These are phyloP conservation scores for Caracal caracal DNA, from an alignment of 2,113 vertebrate genomes.

Conservation along the genomic window DNA sequence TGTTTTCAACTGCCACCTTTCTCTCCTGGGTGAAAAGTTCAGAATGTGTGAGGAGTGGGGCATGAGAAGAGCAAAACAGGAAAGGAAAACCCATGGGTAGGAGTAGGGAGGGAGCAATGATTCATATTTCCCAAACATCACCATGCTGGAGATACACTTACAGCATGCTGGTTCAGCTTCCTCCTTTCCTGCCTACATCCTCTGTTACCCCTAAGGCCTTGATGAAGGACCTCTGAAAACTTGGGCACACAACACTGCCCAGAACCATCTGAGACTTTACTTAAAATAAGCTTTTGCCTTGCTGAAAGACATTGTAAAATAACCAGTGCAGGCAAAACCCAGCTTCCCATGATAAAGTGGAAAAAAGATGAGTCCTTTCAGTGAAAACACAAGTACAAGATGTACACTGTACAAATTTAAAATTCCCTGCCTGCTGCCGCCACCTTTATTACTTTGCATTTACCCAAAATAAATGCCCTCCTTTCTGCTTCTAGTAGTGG, in stretches of 20 bases:
- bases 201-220: not conserved
- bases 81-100: not conserved
- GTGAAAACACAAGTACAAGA: not conserved
- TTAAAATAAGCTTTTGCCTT: not conserved
- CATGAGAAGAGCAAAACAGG: not conserved
- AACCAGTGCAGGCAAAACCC: not conserved
- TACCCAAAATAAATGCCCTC: not conserved
- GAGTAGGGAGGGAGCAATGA: not conserved
- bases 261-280: not conserved
- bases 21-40: not conserved
- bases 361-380: not conserved
- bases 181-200: not conserved
- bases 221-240: not conserved
- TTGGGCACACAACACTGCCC: not conserved
- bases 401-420: not conserved
- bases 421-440: not conserved
- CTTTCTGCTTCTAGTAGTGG: not conserved
- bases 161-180: not conserved
- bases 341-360: not conserved
- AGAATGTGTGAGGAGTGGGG: not conserved
- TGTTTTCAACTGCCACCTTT: not conserved
- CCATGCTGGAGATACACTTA: not conserved
- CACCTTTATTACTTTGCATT: not conserved
- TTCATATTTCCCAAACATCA: not conserved
- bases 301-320: not conserved